phyloP scores from a whole-genome alignment of 2,113 vertebrate genomes.

The Pelecanoides urinatrix region DNA sequence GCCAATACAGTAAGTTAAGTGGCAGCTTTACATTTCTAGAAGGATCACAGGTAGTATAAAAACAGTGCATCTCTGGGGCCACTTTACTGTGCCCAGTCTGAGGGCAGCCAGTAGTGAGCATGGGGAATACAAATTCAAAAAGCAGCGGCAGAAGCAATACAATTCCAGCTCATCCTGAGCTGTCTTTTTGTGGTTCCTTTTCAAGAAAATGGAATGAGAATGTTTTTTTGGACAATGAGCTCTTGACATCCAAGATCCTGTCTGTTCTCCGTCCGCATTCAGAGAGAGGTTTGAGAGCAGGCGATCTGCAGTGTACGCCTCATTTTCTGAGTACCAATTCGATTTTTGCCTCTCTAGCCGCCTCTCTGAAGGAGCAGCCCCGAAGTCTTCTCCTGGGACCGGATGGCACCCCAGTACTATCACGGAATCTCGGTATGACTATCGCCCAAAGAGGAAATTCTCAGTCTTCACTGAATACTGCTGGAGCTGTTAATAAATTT shows the following conservation, averaged over 20 bases:
- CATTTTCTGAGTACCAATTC: constrained; percentile 72
- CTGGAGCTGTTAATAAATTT: constrained; percentile 72
- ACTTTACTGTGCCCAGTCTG: background rate
- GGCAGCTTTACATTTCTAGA: constrained; percentile 74
- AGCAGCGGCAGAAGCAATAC: constrained; percentile 26
- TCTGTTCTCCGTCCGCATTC: constrained; percentile 68
- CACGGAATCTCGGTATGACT: constrained; percentile 89
- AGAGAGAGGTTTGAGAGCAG: constrained; percentile 33
- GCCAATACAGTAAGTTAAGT: constrained; percentile 71
- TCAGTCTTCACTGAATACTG: constrained; percentile 68
- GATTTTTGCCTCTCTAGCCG: constrained; percentile 75
- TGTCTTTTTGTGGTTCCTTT: constrained; percentile 70
- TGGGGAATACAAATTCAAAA: constrained; percentile 73
- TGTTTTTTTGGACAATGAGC: constrained; percentile 81
- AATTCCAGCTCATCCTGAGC: constrained; percentile 49
- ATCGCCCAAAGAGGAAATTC: constrained; percentile 75
- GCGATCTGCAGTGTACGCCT: constrained; percentile 62
- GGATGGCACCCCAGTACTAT: constrained; percentile 79
- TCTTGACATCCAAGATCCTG: constrained; percentile 80
- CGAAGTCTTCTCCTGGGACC: constrained; percentile 67
- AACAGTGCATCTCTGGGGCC: constrained; percentile 45
- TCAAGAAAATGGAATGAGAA: constrained; percentile 75
- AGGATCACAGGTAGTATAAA: constrained; percentile 71
- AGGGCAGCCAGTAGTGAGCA: constrained; percentile 46
- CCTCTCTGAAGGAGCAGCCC: constrained; percentile 77